These are phyloP conservation scores for Talpa occidentalis DNA, from an alignment of 2,113 vertebrate species.

Conservation along the genomic window DNA sequence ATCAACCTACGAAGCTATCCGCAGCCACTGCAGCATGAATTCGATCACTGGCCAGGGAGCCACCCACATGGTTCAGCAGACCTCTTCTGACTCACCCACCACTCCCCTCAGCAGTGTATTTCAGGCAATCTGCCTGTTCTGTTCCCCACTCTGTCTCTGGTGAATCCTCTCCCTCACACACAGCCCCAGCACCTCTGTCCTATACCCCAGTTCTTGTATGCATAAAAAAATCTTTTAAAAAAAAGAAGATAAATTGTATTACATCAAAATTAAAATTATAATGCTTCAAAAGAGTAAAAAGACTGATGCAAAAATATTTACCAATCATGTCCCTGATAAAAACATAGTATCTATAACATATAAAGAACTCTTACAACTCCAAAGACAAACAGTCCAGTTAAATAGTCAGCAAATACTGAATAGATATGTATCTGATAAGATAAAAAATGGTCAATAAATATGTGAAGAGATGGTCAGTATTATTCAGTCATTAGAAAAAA, in stretches of 20 bases:
- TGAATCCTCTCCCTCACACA: too few species aligned
- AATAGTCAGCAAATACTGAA: neutral
- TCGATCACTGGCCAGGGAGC: too few species aligned
- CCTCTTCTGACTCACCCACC: too few species aligned
- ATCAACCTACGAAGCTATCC: too few species aligned
- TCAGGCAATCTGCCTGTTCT: too few species aligned
- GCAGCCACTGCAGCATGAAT: too few species aligned
- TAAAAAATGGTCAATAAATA: neutral
- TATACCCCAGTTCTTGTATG: too few species aligned
- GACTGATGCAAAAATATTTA: neutral
- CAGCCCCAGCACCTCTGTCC: too few species aligned
- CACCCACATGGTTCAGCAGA: too few species aligned
- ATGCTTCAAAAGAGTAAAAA: neutral
- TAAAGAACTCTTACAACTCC: neutral
- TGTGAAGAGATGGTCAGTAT: neutral
- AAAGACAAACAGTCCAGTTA: neutral
- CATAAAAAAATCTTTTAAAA: neutral
- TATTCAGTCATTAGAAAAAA: neutral
- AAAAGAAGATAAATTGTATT: neutral
- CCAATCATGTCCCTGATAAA: neutral
- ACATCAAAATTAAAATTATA: neutral
- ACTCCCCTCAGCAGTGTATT: too few species aligned
- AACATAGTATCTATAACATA: neutral
- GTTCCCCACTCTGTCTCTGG: too few species aligned
- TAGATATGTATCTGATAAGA: neutral